A percentile compares a stretch with the other conserved stretches of the same genome.
phyloP scores from a whole-genome alignment of 2,113 vertebrate genomes.

The Mesoclemmys tuberculata region DNA sequence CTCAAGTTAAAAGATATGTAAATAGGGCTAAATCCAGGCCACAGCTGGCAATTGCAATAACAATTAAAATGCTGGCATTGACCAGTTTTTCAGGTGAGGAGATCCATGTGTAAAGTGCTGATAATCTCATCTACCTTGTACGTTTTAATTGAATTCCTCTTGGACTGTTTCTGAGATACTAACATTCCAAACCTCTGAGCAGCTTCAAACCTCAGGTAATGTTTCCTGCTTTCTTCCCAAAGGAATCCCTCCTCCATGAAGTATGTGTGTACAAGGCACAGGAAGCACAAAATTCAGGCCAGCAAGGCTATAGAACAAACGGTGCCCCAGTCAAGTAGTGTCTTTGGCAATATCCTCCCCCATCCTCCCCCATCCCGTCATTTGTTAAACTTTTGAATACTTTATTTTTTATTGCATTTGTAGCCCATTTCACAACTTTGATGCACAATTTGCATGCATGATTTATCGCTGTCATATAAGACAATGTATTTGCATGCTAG shows the following conservation, averaged over 20 bases:
- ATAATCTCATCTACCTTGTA: background rate
- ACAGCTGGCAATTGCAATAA: background rate
- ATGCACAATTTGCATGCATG: too few species aligned
- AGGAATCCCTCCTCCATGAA: background rate
- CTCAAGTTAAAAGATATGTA: background rate
- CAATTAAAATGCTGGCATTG: background rate
- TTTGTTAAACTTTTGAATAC: too few species aligned
- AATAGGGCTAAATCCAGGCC: accelerated
- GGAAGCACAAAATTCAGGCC: background rate
- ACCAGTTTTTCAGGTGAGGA: background rate
- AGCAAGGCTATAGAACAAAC: too few species aligned
- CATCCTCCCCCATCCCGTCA: too few species aligned
- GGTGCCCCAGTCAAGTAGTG: too few species aligned
- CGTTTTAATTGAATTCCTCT: background rate
- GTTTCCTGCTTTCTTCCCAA: background rate
- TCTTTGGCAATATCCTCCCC: too few species aligned
- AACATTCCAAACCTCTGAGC: background rate
- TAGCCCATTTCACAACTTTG: too few species aligned
- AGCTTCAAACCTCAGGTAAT: background rate
- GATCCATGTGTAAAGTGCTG: background rate
- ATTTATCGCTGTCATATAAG: too few species aligned
- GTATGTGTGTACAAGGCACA: background rate
- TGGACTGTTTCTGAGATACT: background rate
- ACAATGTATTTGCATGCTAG: too few species aligned
- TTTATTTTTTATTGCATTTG: too few species aligned